Percentiles rank a stretch among this genome's conserved stretches.
Evolutionary conservation across 2,113 vertebrate species (phyloP).

Genomic region (Apistogramma diplotaenia): DNA sequence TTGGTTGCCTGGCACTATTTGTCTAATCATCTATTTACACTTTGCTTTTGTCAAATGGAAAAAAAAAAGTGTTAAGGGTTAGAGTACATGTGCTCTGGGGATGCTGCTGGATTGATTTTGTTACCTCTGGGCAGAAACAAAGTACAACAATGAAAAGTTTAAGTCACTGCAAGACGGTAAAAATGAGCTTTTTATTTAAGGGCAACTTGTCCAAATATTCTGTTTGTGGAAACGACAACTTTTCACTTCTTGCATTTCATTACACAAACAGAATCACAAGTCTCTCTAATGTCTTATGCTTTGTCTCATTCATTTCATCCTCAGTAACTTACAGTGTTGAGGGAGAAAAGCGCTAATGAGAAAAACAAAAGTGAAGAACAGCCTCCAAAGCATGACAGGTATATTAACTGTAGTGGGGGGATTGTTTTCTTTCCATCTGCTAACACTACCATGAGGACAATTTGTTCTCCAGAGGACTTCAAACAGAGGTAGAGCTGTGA

Average conservation of each 20-base stretch:
- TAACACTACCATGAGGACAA: slow-evolving; percentile 18
- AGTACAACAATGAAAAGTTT: neutral
- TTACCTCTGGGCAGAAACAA: neutral
- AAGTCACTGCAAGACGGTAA: neutral
- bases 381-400: neutral
- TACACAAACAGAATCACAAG: neutral
- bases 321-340: neutral
- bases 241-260: neutral
- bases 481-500: slow-evolving; percentile 42
- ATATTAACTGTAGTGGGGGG: neutral
- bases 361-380: neutral
- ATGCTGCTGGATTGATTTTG: neutral
- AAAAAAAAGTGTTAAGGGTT: neutral
- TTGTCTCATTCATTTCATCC: neutral
- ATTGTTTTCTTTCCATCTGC: neutral
- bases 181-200: neutral
- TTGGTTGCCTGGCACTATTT: neutral
- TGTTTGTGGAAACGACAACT: neutral
- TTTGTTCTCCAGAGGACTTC: slow-evolving; percentile 40
- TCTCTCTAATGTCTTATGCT: neutral
- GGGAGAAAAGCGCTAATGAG: neutral
- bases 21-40: neutral
- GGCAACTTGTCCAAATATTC: neutral
- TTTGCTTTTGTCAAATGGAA: neutral
- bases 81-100: neutral